Conservation (phyloP, 2,888 invertebrate species). For the Caenorhabditis angaria region DNA sequence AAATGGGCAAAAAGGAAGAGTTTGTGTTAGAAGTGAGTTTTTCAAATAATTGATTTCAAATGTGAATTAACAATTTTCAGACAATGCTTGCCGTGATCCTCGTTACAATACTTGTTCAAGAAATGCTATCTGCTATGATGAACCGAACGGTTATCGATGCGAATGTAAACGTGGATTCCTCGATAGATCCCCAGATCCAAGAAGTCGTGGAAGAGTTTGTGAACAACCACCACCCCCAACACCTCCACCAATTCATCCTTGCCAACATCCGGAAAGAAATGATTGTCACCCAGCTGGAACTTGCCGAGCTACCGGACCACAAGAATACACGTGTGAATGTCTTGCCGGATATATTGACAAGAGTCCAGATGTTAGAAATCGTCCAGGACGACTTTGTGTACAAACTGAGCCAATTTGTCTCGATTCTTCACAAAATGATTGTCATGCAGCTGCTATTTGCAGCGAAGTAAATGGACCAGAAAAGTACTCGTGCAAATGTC, state of each 20-base stretch:
- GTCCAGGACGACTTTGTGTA: conserved; percentile 62
- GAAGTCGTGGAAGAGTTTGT: conserved; percentile 66
- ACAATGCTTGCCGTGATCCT: conserved; percentile 71
- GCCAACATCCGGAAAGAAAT: conserved; percentile 70
- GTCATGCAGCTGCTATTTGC: conserved; percentile 71
- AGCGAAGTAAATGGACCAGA: conserved; percentile 51
- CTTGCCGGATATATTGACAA: conserved; percentile 67
- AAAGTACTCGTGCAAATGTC: conserved; percentile 85
- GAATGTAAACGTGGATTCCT: conserved; percentile 69
- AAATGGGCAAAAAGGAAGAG: conserved; percentile 57
- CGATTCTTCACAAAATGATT: conserved; percentile 70
- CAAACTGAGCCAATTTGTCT: conserved; percentile 69
- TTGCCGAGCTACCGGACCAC: conserved; percentile 68
- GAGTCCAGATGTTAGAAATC: conserved; percentile 57
- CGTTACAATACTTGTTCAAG: conserved; percentile 70
- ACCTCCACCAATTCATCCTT: conserved; percentile 68
- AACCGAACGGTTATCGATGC: conserved; percentile 65
- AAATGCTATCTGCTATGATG: conserved; percentile 71
- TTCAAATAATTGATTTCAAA: neutral
- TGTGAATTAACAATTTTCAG: conserved; percentile 41
- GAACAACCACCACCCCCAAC: conserved; percentile 67
- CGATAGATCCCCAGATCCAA: conserved; percentile 65
- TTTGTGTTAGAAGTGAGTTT: conserved; percentile 68
- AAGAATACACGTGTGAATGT: conserved; percentile 71
- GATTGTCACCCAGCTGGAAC: conserved; percentile 70